A percentile compares a stretch with the other conserved stretches of the same genome.
Conservation (phyloP, 2,113 vertebrate species). For the Psilopogon haemacephalus region DNA sequence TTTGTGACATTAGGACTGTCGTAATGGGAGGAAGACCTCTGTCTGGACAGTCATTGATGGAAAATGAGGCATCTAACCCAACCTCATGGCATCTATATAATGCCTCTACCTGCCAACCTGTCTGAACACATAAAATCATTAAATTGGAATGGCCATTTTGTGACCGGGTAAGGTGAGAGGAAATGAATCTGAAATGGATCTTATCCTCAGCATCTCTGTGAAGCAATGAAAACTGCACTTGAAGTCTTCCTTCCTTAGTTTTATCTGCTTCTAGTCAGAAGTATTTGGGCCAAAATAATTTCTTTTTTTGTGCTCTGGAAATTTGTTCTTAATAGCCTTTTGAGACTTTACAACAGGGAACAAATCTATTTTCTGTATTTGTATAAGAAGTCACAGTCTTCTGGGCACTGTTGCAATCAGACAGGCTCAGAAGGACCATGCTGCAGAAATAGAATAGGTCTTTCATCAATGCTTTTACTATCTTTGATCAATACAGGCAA, state of each 20-base stretch:
- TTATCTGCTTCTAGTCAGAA: not conserved
- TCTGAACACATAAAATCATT: not conserved
- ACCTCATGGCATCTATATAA: rapidly evolving
- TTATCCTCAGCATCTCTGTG: not conserved
- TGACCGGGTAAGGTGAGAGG: not conserved
- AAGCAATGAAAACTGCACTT: not conserved
- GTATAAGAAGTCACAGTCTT: not conserved
- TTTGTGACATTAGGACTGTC: not conserved
- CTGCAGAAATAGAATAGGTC: not conserved
- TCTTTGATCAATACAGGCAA: not conserved
- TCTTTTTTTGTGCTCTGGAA: not conserved
- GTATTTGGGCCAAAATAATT: not conserved
- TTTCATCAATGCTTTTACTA: not conserved
- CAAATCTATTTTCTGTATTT: not conserved
- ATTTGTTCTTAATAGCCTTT: not conserved
- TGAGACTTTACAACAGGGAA: not conserved
- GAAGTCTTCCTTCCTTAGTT: not conserved
- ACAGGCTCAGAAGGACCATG: not conserved
- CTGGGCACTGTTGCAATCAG: not conserved
- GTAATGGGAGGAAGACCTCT: not conserved
- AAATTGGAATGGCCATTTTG: not conserved
- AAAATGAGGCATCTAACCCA: not conserved
- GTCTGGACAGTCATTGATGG: not conserved
- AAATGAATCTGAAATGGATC: not conserved
- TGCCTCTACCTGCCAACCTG: not conserved